Conservation (phyloP, 2,888 invertebrate genomes). For the Siphonodentalium dalli region DNA sequence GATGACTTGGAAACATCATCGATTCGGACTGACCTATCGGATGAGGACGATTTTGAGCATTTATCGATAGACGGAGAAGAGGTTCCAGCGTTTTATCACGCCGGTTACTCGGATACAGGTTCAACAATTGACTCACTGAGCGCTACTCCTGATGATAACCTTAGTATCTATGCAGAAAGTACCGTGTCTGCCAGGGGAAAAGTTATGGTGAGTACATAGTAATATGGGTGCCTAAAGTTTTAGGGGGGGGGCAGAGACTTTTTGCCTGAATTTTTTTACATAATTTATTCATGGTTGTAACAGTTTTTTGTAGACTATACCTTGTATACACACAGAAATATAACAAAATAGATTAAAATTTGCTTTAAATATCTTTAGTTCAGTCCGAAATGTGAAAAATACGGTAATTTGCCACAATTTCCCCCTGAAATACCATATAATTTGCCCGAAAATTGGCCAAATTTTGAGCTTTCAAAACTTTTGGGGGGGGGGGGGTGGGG, state of each 20-base stretch:
- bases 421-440: too few species aligned
- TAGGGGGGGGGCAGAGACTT: not conserved
- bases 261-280: not conserved
- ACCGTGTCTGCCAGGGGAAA: constrained; percentile 44
- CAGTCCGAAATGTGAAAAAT: too few species aligned
- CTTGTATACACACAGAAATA: too few species aligned
- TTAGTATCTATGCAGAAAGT: constrained; percentile 49
- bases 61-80: constrained; percentile 66
- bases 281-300: not conserved
- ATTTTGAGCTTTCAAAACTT: too few species aligned
- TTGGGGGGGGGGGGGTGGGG: too few species aligned
- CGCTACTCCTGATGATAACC: constrained; percentile 37
- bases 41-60: constrained; percentile 85
- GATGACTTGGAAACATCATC: constrained; percentile 80
- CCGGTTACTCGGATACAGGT: constrained; percentile 64
- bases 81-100: constrained; percentile 70
- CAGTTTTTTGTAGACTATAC: too few species aligned
- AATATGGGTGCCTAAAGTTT: not conserved
- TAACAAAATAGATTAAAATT: too few species aligned
- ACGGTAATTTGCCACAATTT: too few species aligned
- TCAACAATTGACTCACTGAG: constrained; percentile 40
- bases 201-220: constrained; percentile 37
- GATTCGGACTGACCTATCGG: constrained; percentile 82
- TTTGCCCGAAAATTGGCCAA: too few species aligned
- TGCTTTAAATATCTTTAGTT: too few species aligned